phyloP scores from a whole-genome alignment of 1,140 invertebrate genomes.

The Belonocnema kinseyi region DNA sequence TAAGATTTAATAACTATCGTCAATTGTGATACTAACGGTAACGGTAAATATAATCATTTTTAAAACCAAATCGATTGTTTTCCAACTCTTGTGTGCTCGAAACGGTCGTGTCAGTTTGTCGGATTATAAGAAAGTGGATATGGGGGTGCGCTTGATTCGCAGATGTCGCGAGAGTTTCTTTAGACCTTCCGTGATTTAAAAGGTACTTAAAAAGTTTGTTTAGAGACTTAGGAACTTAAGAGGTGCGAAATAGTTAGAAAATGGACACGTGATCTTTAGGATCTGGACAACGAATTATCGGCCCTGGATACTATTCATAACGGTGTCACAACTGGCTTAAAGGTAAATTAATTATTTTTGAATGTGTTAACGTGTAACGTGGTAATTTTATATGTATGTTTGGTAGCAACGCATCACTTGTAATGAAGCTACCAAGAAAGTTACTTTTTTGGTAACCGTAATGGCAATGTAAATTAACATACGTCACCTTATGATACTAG shows the following conservation, averaged over 20 bases:
- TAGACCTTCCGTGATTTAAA: background rate
- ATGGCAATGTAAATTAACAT: too few relatives aligned
- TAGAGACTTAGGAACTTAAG: background rate
- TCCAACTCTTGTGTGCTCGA: constrained; percentile 33
- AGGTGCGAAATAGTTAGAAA: background rate
- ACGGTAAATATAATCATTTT: constrained; percentile 32
- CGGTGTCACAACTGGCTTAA: background rate
- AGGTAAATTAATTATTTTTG: background rate
- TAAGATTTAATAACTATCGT: constrained; percentile 50
- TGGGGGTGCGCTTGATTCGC: constrained; percentile 16
- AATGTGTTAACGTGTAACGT: too few relatives aligned
- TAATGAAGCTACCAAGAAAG: too few relatives aligned
- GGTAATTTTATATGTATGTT: too few relatives aligned
- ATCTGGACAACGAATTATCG: constrained; percentile 3
- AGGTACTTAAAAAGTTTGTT: background rate
- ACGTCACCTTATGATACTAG: too few relatives aligned
- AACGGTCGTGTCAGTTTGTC: constrained; percentile 41
- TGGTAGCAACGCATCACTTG: too few relatives aligned
- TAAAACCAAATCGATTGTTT: constrained; percentile 36
- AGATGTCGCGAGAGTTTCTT: background rate
- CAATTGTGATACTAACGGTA: constrained; percentile 65
- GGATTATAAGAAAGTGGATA: constrained; percentile 38
- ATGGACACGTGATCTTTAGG: background rate
- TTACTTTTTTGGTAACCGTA: too few relatives aligned
- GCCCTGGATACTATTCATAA: constrained; percentile 24